These are phyloP conservation scores for Coptotermes formosanus DNA, from an alignment of 1,140 invertebrate genomes.

Conservation along the genomic window DNA sequence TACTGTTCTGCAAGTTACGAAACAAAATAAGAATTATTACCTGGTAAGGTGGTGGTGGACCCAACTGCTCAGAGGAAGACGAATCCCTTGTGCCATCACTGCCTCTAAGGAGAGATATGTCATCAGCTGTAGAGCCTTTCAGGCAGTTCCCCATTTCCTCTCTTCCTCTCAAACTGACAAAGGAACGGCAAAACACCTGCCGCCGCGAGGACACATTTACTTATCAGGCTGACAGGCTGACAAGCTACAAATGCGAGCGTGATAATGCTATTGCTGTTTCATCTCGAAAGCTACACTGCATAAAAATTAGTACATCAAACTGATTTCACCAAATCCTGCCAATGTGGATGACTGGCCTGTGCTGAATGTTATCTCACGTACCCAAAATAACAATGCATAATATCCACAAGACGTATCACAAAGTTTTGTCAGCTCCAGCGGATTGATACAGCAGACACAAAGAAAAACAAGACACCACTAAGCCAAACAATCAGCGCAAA, in stretches of 20 bases:
- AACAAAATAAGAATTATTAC: constrained; percentile 43
- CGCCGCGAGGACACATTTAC: constrained; percentile 2
- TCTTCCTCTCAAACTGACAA: constrained; percentile 32
- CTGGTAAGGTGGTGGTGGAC: constrained; percentile 51
- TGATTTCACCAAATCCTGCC: not conserved
- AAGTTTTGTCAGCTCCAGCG: not conserved
- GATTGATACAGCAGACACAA: constrained; percentile 17
- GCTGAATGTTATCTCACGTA: not conserved
- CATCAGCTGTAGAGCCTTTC: constrained; percentile 59
- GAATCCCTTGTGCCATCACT: constrained; percentile 54
- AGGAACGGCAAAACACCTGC: constrained; percentile 6
- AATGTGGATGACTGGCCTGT: not conserved
- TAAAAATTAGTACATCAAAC: not conserved
- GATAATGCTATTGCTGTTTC: not conserved
- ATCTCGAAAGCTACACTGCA: constrained; percentile 1
- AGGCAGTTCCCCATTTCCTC: constrained; percentile 61
- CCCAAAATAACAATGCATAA: not conserved
- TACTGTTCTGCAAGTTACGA: not conserved
- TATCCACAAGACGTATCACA: not conserved
- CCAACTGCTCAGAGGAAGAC: constrained; percentile 51
- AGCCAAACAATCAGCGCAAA: not conserved
- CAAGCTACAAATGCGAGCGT: not conserved
- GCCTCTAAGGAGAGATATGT: constrained; percentile 59
- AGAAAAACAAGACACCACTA: not conserved
- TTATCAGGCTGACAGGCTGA: not conserved